phyloP scores from a whole-genome alignment of 2,888 invertebrate species.

The Cistogaster globosa region DNA sequence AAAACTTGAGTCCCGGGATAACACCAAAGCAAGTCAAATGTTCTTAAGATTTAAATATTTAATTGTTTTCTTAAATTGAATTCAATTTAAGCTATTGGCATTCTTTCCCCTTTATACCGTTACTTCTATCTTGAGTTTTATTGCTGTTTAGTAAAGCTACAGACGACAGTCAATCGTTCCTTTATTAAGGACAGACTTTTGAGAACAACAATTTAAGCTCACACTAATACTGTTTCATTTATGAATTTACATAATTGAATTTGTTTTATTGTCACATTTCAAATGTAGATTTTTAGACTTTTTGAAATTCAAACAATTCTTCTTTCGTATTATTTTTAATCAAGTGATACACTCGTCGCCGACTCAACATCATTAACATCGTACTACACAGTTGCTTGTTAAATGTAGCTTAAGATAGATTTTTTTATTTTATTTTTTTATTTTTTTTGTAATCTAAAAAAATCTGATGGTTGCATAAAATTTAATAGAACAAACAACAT shows the following conservation, averaged over 20 bases:
- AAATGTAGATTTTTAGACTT: slow-evolving; percentile 70
- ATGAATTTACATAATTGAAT: slow-evolving; percentile 82
- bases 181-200: slow-evolving; percentile 35
- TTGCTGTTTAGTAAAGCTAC: slow-evolving; percentile 30
- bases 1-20: too few species aligned
- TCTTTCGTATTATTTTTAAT: slow-evolving; percentile 60
- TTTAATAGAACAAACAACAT: slow-evolving; percentile 30
- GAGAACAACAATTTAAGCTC: slow-evolving; percentile 16
- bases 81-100: not conserved
- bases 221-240: slow-evolving; percentile 66
- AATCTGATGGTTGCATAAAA: slow-evolving; percentile 48
- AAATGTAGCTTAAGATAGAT: slow-evolving; percentile 53
- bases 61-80: not conserved
- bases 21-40: too few species aligned
- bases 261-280: slow-evolving; percentile 82
- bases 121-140: slow-evolving; percentile 41
- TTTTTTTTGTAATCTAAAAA: not conserved
- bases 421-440: too few species aligned
- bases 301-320: slow-evolving; percentile 46
- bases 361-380: slow-evolving; percentile 3
- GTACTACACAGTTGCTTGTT: slow-evolving; percentile 53
- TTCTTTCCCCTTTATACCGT: not conserved
- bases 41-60: too few species aligned
- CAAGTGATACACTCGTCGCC: slow-evolving; percentile 48
- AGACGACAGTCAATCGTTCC: slow-evolving; percentile 43